phyloP scores from a whole-genome alignment of 2,113 vertebrate genomes.

The Aphelocoma coerulescens region DNA sequence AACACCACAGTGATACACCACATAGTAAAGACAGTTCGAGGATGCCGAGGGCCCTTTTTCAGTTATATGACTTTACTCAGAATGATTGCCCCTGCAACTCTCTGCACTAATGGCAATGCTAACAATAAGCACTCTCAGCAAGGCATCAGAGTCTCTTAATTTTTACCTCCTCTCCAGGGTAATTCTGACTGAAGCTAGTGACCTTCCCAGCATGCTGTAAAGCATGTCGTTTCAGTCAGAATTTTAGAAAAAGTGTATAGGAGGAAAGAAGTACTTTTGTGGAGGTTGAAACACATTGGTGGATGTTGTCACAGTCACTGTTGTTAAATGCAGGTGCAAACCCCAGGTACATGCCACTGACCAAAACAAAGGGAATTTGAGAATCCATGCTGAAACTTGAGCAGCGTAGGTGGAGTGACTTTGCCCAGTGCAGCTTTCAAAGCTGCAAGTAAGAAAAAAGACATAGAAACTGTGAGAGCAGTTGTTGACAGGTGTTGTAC shows the following conservation, averaged over 20 bases:
- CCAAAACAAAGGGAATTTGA: background rate
- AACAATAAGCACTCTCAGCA: background rate
- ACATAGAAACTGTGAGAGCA: background rate
- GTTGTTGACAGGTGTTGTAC: background rate
- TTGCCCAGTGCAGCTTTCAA: background rate
- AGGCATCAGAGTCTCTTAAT: background rate
- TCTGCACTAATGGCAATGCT: background rate
- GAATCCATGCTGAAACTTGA: background rate
- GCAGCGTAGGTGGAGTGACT: background rate
- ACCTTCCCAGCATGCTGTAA: background rate
- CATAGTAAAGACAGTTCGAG: accelerated
- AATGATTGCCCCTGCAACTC: background rate
- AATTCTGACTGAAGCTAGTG: background rate
- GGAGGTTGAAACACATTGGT: background rate
- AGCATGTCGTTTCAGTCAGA: background rate
- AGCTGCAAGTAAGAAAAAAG: background rate
- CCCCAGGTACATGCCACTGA: background rate
- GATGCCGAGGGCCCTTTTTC: background rate
- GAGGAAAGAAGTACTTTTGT: background rate
- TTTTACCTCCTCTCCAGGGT: background rate
- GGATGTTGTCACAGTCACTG: background rate
- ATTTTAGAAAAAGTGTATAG: background rate
- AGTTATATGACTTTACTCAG: background rate
- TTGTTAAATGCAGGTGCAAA: background rate
- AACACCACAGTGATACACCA: background rate